Evolutionary conservation across 2,888 invertebrate species (phyloP).

Genomic region (Campopleginae sp.): DNA sequence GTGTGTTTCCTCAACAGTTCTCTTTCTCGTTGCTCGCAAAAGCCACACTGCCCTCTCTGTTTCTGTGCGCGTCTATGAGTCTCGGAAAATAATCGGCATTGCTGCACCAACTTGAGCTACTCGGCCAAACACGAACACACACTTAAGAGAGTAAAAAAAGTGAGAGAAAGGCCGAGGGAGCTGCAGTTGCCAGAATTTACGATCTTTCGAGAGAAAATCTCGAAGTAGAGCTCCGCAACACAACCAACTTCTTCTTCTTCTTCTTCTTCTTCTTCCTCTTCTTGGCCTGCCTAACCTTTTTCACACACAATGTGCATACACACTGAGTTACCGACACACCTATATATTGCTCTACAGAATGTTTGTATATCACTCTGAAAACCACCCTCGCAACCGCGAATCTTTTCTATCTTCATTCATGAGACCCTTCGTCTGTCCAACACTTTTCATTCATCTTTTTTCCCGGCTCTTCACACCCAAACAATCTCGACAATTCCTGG

Average conservation of each 20-base stretch:
- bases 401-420: conserved; percentile 67
- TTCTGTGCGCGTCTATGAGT: conserved; percentile 4
- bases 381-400: conserved; percentile 50
- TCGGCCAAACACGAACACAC: conserved; percentile 42
- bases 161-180: conserved; percentile 36
- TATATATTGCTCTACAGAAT: not conserved
- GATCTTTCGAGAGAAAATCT: conserved; percentile 70
- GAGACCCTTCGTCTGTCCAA: conserved; percentile 61
- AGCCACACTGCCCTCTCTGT: conserved; percentile 4
- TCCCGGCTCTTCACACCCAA: conserved; percentile 13
- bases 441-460: conserved; percentile 74
- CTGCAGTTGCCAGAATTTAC: conserved; percentile 68
- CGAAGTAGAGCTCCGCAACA: conserved; percentile 39
- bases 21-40: conserved; percentile 39
- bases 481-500: not conserved
- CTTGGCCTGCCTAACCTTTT: conserved; percentile 56
- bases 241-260: not conserved
- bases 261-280: too few relatives aligned
- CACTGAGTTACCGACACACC: not conserved
- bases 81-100: conserved; percentile 61
- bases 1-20: conserved; percentile 52
- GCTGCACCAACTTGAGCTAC: conserved; percentile 62
- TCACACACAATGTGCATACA: not conserved
- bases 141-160: conserved; percentile 37
- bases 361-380: conserved; percentile 19